These are phyloP conservation scores for Gracilinanus agilis DNA, from an alignment of 2,113 vertebrate species.

Conservation along the genomic window DNA sequence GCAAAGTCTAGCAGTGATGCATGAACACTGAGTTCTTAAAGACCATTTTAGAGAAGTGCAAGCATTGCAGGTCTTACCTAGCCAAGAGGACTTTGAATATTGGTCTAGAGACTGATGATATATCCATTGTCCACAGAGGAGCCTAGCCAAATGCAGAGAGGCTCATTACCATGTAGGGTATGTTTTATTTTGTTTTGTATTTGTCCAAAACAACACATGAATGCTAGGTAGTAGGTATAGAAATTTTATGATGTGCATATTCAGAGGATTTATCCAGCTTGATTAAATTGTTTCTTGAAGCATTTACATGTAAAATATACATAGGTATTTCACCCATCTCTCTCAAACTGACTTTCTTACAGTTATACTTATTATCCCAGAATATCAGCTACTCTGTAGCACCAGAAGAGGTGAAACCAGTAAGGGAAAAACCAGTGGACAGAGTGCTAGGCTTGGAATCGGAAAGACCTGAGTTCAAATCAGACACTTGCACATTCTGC, in stretches of 20 bases:
- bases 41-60: neutral
- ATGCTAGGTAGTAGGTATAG: neutral
- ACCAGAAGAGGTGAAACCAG: neutral
- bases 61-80: neutral
- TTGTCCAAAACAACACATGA: neutral
- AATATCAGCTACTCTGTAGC: neutral
- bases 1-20: neutral
- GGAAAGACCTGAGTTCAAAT: too few species aligned
- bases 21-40: neutral
- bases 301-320: neutral
- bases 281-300: neutral
- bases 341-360: neutral
- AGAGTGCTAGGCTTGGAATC: too few species aligned
- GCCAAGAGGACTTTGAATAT: neutral
- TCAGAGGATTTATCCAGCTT: neutral
- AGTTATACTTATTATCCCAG: neutral
- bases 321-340: neutral
- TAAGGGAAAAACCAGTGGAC: too few species aligned
- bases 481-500: too few species aligned
- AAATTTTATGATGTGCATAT: neutral
- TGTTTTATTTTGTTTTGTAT: neutral
- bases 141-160: neutral
- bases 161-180: neutral
- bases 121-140: neutral
- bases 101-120: neutral